Base-by-base conservation (phyloP, 2,888 invertebrate species). In the Luperina testacea region DNA sequence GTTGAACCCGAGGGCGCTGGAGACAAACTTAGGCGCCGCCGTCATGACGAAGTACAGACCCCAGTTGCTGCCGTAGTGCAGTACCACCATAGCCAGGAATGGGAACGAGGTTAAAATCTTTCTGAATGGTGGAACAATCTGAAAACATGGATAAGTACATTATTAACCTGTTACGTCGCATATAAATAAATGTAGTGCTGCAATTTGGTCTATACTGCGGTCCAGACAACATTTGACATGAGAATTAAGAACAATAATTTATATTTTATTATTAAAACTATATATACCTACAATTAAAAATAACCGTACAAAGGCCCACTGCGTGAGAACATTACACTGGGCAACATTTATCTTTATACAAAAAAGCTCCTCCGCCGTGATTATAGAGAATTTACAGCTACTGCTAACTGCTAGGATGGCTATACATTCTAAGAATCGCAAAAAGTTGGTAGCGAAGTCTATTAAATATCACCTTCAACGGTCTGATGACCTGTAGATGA, bases 41-140 rank as follows among this genome's bases (percentile, higher is more conserved):
- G 98, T 98, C 94, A 98, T 97, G 75, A 98, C 97, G 93, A 98
- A 98, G 94, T 98, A 98, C 7, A 98, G 90, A 0, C 98, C 98
- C 97, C 98, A 98, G 88, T 98, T 97, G 92, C 97, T 98, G 48
- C 98, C 98, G 90, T 98, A 98, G 90, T 98, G 98, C 7, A 98
- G 95, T 0, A 98, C 83, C 24, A 97, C 92, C 90, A 98, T 95
- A 0, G 98, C 97, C 94, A 98, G 96, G 94, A 98, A 98, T 0
- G 98, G 98, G 80, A 98, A 90, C 0, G 98, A 98, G 0, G 97
- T 95, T n/a, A 97, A 89, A 65, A 98, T 97, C 42, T 96, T 94
- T 83, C 93, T 95, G 88, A 98, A 97, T 0, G 98, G 98, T 0
- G 98, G 98, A 61, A 97, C 96, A 68, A 97, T 92, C 97, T 98